A percentile compares a stretch with the other conserved stretches of the same genome.
Evolutionary conservation across 1,140 invertebrate species (phyloP).

Genomic region (honey bee (Apis mellifera)): DNA sequence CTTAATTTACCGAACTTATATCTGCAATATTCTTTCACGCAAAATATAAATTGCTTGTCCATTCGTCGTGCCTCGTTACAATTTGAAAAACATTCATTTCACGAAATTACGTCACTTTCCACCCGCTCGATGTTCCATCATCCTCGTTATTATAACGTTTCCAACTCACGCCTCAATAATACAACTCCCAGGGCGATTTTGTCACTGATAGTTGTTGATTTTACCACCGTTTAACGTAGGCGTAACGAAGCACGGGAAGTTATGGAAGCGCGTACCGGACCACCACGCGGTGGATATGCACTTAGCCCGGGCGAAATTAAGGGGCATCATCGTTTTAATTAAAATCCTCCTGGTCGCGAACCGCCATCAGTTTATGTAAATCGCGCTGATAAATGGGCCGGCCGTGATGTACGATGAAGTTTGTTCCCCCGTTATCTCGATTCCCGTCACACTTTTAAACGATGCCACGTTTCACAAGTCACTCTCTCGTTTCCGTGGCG

Average conservation of each 20-base stretch:
- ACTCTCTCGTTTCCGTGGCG: constrained; percentile 19
- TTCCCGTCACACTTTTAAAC: constrained; percentile 55
- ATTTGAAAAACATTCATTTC: too few relatives aligned
- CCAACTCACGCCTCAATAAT: too few relatives aligned
- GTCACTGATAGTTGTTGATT: constrained; percentile 5
- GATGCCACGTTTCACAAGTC: constrained; percentile 44
- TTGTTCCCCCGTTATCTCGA: constrained; percentile 48
- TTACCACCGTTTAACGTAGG: constrained; percentile 13
- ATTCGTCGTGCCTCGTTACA: too few relatives aligned
- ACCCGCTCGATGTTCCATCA: too few relatives aligned
- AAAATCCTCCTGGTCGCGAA: constrained; percentile 50
- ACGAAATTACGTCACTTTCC: too few relatives aligned
- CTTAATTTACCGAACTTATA: too few relatives aligned
- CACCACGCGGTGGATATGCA: constrained; percentile 17
- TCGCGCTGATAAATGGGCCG: constrained; percentile 55
- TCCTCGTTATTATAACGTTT: too few relatives aligned
- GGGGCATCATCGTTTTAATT: constrained; percentile 63
- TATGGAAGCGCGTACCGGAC: constrained; percentile 25
- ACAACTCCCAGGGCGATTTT: neutral
- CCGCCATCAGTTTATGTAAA: constrained; percentile 61
- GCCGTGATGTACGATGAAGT: constrained; percentile 44
- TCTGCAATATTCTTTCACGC: too few relatives aligned
- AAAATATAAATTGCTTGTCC: too few relatives aligned
- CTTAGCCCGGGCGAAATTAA: constrained; percentile 51
- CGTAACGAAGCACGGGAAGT: constrained; percentile 13